A percentile compares a stretch with the other conserved stretches of the same genome.
Conservation (phyloP, 2,797 vertebrate genomes). For the Helostoma temminkii region DNA sequence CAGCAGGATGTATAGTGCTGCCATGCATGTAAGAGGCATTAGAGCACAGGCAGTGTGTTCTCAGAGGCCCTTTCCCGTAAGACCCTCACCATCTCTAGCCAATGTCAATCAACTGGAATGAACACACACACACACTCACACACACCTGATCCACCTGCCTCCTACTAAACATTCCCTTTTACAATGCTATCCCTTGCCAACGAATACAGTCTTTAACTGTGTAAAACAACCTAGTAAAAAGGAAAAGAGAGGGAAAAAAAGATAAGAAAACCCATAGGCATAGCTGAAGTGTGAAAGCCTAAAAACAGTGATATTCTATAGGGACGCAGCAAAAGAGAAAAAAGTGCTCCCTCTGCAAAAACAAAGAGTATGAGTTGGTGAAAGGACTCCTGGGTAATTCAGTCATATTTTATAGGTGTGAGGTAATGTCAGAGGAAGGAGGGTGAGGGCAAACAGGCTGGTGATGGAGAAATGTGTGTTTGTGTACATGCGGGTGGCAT, state of each 20-base stretch:
- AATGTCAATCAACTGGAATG: slow-evolving; percentile 74
- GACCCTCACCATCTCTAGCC: slow-evolving; percentile 59
- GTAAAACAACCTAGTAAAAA: slow-evolving; percentile 76
- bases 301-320: slow-evolving; percentile 56
- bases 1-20: slow-evolving; percentile 29
- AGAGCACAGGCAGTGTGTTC: slow-evolving; percentile 61
- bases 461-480: slow-evolving; percentile 44
- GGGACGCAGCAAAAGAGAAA: slow-evolving; percentile 11
- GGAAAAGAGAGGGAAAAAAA: slow-evolving; percentile 38
- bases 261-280: slow-evolving; percentile 61
- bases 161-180: slow-evolving; percentile 66
- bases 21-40: slow-evolving; percentile 53
- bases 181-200: slow-evolving; percentile 66
- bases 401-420: slow-evolving; percentile 75
- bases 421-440: slow-evolving; percentile 75
- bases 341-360: slow-evolving; percentile 60
- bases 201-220: slow-evolving; percentile 67
- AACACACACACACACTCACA: slow-evolving; percentile 45
- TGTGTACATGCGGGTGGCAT: slow-evolving; percentile 58
- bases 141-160: slow-evolving; percentile 77
- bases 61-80: slow-evolving; percentile 73
- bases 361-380: slow-evolving; percentile 66
- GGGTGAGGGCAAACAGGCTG: slow-evolving; percentile 47
- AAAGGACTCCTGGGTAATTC: slow-evolving; percentile 77
- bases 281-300: slow-evolving; percentile 55